Evolutionary conservation across 2,113 vertebrate species (phyloP), one percentile per base, ranked within the genome.

Genomic region (Dunckerocampus dactyliophorus): DNA sequence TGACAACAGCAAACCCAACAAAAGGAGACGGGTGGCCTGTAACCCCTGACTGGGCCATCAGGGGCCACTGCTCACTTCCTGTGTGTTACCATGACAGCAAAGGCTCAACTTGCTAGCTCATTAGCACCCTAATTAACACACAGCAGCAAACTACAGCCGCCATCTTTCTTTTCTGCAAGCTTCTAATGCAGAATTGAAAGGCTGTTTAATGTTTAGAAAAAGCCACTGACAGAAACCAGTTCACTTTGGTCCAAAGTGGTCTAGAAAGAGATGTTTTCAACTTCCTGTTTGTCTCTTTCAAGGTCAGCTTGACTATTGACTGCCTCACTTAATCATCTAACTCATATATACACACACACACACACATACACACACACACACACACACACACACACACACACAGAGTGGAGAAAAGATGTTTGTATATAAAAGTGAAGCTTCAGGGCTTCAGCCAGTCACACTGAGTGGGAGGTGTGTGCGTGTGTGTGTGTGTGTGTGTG

Each of bases 391-490:
- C 37, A 60, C 51, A 51, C 52, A 59, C 37, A 37, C 47, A 53
- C 39, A 59, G 42, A 71, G 69, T 54, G 21, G 20, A 52, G 19
- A 68, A 20, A 75, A 72, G 54, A 52, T 61, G 72, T 74, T 75
- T 77, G 66, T 65, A 70, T 73, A 60, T 74, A 61, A 74, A 59
- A 71, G 69, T 71, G 60, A 68, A 69, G 77, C 77, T 78, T 70
- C 34, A 0, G 65, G 70, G 75, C 61, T 74, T 74, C 50, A 78
- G 72, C 62, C 67, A 52, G 71, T 73, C 71, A 69, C 6, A 14
- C 69, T 76, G 76, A 72, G 73, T 74, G 72, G 76, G 79, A 79
- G 80, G 71, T 58, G 43, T 90, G 87, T 14, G 55, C 51, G 39
- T 48, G 43, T 58, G 15, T 51, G n/a, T 52, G 19, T n/a, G 5